Base-by-base conservation (phyloP, 2,888 invertebrate species). In the Cynaeus angustus region DNA sequence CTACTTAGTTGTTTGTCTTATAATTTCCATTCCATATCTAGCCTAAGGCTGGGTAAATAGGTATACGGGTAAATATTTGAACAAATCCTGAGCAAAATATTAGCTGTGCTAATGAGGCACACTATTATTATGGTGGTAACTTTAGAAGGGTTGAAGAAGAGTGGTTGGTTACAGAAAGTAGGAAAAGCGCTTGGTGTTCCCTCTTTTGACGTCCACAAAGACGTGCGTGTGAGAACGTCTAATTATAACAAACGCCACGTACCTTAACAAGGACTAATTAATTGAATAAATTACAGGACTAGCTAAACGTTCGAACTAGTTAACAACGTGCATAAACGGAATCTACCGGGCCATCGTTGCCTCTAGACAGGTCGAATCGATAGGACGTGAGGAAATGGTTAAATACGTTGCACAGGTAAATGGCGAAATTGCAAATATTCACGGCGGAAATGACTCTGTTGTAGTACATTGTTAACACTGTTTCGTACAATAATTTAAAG, bases 201-300 rank as follows among this genome's bases (percentile, higher is more conserved):
- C 30, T 38, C 50, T 52, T 62, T 16, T 62, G 14, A 28, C 38
- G 28, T 28, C 45, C 45, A 16, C 66, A 66, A 66, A 66, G 45
- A 66, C 65, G 66, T 66, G 66, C 66, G 58, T 58, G 58, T 21
- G 50, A 46, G 38, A 58, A 58, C 50, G 48, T 66, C 70, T 72
- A 64, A 74, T 74, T 70, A 68, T 68, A 66, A 72, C 71, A 71
- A 72, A 70, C 70, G 70, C 66, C 66, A 71, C 72, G 71, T 72
- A 72, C 59, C 67, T 70, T 72, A 70, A 67, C 73, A 52, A 68
- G 68, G 50, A 28, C 68, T 72, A 72, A 72, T 73, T 73, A 73
- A 73, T 72, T 72, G 73, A 68, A 73, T 73, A 72, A 73, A 70
- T 73, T 73, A 73, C 73, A 71, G 66, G 71, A 48, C 71, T 66